Evolutionary conservation across 2,888 invertebrate genomes (phyloP).

Genomic region (Strigamia transsilvanica): DNA sequence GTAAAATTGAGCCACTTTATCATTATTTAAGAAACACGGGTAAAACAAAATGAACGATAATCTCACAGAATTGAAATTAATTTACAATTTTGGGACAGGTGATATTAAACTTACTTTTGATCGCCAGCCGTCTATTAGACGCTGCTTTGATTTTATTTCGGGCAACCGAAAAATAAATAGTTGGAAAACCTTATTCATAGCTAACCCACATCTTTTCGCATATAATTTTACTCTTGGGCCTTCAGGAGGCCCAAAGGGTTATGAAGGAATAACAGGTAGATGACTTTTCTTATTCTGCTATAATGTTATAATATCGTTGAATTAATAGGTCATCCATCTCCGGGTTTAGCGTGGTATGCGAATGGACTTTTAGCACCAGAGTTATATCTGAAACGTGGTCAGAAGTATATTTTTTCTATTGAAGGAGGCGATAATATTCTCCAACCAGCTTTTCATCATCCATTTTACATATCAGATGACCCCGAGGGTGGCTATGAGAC

Average conservation of each 20-base stretch:
- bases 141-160: conserved; percentile 77
- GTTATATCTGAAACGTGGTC: conserved; percentile 83
- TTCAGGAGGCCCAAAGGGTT: conserved; percentile 86
- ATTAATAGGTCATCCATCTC: conserved; percentile 82
- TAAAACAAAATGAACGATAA: background rate
- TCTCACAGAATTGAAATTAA: background rate
- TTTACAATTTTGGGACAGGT: conserved; percentile 2
- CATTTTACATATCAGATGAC: conserved; percentile 89
- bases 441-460: conserved; percentile 84
- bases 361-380: conserved; percentile 90
- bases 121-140: conserved; percentile 72
- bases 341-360: conserved; percentile 93
- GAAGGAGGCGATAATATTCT: conserved; percentile 85
- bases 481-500: conserved; percentile 86
- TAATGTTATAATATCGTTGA: background rate
- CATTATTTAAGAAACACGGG: conserved; percentile 67
- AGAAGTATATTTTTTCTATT: conserved; percentile 83
- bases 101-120: conserved; percentile 71
- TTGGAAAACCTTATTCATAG: conserved; percentile 68
- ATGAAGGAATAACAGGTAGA: conserved; percentile 74
- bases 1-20: conserved; percentile 80
- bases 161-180: conserved; percentile 58
- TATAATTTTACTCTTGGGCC: conserved; percentile 91
- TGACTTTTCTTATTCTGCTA: background rate
- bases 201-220: conserved; percentile 74